Evolutionary conservation across 2,113 vertebrate genomes (phyloP).

Genomic region (Pheucticus melanocephalus): DNA sequence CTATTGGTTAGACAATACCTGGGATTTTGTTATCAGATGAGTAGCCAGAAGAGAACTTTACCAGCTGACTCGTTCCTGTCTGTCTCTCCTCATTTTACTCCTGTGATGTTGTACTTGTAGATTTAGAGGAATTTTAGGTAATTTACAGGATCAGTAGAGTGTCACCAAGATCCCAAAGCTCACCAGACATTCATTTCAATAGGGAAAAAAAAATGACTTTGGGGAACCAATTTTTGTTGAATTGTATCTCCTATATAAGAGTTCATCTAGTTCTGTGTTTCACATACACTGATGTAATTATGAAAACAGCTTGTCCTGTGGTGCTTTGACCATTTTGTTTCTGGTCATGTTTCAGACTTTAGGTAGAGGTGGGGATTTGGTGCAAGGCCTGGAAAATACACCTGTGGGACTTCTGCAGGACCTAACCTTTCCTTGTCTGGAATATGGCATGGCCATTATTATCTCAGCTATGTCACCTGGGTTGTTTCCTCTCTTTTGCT

Average conservation of each 20-base stretch:
- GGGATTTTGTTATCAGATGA: neutral
- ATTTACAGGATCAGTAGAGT: neutral
- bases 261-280: neutral
- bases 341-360: neutral
- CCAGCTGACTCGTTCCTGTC: neutral
- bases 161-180: neutral
- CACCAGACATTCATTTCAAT: neutral
- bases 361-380: neutral
- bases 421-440: neutral
- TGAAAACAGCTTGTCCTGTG: neutral
- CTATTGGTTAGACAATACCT: neutral
- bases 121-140: neutral
- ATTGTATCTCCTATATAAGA: neutral
- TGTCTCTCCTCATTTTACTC: neutral
- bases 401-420: fast-evolving
- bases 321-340: neutral
- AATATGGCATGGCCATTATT: neutral
- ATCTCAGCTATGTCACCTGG: neutral
- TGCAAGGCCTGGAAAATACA: neutral
- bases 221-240: neutral
- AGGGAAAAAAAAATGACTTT: neutral
- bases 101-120: neutral
- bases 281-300: neutral
- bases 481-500: neutral
- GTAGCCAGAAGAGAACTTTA: neutral